phyloP scores from a whole-genome alignment of 2,888 invertebrate species.

The Noctuana brunneofusca region DNA sequence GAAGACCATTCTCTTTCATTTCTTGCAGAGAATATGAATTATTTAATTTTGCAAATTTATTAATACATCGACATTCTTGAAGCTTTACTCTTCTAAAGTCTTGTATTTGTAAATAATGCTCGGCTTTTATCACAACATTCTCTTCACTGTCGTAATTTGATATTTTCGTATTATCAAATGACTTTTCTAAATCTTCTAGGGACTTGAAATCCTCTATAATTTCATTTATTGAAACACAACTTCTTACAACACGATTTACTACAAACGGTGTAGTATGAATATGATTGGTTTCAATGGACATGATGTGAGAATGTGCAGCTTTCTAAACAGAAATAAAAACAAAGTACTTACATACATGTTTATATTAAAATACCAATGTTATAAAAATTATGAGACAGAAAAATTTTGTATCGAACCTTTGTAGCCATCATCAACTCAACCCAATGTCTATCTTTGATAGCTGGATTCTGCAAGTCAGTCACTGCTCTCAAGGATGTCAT shows the following conservation, averaged over 20 bases:
- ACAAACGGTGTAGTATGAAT: conserved; percentile 44
- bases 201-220: conserved; percentile 64
- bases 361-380: neutral
- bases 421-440: conserved; percentile 96
- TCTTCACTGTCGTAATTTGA: conserved; percentile 27
- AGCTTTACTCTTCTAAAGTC: conserved; percentile 64
- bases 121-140: conserved; percentile 40
- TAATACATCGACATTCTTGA: conserved; percentile 49
- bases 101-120: conserved; percentile 52
- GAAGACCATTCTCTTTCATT: conserved; percentile 57
- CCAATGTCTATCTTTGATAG: conserved; percentile 97
- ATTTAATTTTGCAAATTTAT: conserved; percentile 54
- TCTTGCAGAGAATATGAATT: conserved; percentile 61
- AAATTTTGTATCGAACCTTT: conserved; percentile 79
- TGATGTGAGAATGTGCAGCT: conserved; percentile 55
- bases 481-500: conserved; percentile 96
- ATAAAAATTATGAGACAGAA: neutral
- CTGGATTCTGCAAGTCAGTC: conserved; percentile 96
- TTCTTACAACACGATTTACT: conserved; percentile 43
- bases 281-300: conserved; percentile 55
- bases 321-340: conserved; percentile 60
- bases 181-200: conserved; percentile 51
- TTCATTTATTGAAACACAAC: conserved; percentile 51
- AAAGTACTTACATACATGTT: neutral
- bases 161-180: conserved; percentile 41